Base-by-base conservation (phyloP, 2,888 invertebrate species). In the Drosophila kokeensis region DNA sequence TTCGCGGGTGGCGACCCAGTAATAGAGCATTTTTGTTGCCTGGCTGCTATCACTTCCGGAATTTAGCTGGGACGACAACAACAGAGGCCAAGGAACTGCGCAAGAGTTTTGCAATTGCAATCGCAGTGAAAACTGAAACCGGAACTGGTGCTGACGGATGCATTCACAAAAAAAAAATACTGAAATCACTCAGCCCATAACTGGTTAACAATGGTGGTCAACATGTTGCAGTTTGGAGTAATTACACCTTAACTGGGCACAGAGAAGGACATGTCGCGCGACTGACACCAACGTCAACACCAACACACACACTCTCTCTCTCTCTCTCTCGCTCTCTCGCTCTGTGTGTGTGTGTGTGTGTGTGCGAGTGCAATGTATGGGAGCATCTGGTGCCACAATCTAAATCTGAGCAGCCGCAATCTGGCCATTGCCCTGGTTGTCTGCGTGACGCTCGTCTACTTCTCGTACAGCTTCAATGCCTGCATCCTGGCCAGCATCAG, bases 391-490 rank as follows among this genome's bases (percentile, higher is more conserved):
- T 91, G 92, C 79, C 91, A 92, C 68, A 93, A 91, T 83, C 71
- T 93, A 24, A 93, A 91, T 82, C 79, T 93, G 24, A 93, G 93
- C 82, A 93, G 93, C 89, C 93, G 93, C 80, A 92, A 92, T 69
- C 86, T 93, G 76, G 90, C 92, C 83, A 91, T 93, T 78, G 93
- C 93, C 64, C 89, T 94, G 78, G 71, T 94, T 57, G 87, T 93
- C 79, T 94, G 94, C 82, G 90, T 94, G 75, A 93, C 94, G 73
- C 94, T 95, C 66, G 92, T 95, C 76, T 95, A 95, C 86, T 93
- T 95, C 74, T 94, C 94, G n/a, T 95, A 95, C 83, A 94, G 94
- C 54, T 95, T 94, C 87, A 95, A 95, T 90, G 94, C 94, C 52
- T 95, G 95, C 89, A 91, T 95, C 58, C 93, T 95, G 64, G 93